Evolutionary conservation across 2,888 invertebrate species (phyloP).

Genomic region (Hyalella azteca): DNA sequence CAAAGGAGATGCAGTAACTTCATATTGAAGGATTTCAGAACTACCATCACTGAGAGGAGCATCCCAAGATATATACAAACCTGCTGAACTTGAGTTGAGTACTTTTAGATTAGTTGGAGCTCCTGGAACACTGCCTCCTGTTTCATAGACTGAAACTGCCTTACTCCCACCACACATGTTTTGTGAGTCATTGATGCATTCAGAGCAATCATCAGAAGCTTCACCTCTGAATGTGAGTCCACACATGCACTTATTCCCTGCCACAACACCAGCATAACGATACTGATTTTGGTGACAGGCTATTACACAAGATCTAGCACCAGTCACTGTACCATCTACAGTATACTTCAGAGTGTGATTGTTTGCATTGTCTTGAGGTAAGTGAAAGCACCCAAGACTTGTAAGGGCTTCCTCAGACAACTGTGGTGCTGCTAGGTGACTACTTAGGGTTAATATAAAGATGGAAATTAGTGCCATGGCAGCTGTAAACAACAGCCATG

Average conservation of each 20-base stretch:
- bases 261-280: constrained; percentile 44
- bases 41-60: constrained; percentile 45
- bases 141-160: constrained; percentile 61
- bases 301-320: constrained; percentile 45
- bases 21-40: constrained; percentile 46
- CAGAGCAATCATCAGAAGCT: constrained; percentile 52
- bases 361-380: not conserved
- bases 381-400: not conserved
- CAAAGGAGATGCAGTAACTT: constrained; percentile 44
- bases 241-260: constrained; percentile 43
- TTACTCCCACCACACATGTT: constrained; percentile 62
- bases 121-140: constrained; percentile 60
- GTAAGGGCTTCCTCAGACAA: not conserved
- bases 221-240: constrained; percentile 40
- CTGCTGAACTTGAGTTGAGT: constrained; percentile 43
- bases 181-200: not conserved
- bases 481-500: not conserved
- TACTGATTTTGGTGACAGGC: constrained; percentile 41
- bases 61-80: constrained; percentile 51
- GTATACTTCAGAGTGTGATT: not conserved
- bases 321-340: not conserved
- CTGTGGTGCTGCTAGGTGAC: not conserved
- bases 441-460: not conserved
- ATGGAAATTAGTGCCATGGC: constrained; percentile 6
- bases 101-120: constrained; percentile 48